phyloP scores from a whole-genome alignment of 2,113 vertebrate genomes.

The Percopsis transmontana region DNA sequence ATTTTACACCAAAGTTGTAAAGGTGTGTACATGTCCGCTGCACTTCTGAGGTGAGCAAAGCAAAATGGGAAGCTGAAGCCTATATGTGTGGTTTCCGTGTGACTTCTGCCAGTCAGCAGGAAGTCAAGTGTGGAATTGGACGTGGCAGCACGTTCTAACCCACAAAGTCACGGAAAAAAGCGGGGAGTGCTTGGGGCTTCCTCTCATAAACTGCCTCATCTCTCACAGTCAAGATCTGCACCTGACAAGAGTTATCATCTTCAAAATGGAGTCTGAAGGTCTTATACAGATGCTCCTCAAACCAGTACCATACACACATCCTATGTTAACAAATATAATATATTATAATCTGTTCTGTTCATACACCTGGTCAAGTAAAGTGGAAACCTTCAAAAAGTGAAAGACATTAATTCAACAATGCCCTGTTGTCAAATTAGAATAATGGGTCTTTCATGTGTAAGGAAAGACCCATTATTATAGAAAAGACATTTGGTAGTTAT shows the following conservation, averaged over 20 bases:
- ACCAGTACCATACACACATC: too few species aligned
- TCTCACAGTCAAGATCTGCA: conserved; percentile 47
- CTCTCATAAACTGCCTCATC: conserved; percentile 34
- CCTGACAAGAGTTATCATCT: conserved; percentile 65
- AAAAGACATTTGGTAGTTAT: background rate
- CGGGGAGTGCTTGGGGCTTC: conserved; percentile 47
- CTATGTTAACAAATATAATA: too few species aligned
- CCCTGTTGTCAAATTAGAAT: background rate
- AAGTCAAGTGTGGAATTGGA: conserved; percentile 65
- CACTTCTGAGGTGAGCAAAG: conserved; percentile 23
- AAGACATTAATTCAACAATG: background rate
- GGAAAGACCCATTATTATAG: conserved; percentile 9
- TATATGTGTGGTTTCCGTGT: conserved; percentile 23
- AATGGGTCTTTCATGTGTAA: conserved; percentile 25
- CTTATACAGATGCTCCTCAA: background rate
- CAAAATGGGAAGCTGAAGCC: conserved; percentile 15
- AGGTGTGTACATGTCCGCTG: background rate
- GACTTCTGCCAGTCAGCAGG: conserved; percentile 38
- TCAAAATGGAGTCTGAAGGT: conserved; percentile 53
- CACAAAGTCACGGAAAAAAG: conserved; percentile 51
- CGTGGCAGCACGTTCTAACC: conserved; percentile 65
- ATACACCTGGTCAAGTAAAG: too few species aligned
- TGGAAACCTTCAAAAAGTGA: too few species aligned
- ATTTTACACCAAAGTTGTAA: too few species aligned
- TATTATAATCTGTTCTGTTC: too few species aligned